Base-by-base conservation (phyloP, 2,113 vertebrate species). In the Baryphthengus martii region DNA sequence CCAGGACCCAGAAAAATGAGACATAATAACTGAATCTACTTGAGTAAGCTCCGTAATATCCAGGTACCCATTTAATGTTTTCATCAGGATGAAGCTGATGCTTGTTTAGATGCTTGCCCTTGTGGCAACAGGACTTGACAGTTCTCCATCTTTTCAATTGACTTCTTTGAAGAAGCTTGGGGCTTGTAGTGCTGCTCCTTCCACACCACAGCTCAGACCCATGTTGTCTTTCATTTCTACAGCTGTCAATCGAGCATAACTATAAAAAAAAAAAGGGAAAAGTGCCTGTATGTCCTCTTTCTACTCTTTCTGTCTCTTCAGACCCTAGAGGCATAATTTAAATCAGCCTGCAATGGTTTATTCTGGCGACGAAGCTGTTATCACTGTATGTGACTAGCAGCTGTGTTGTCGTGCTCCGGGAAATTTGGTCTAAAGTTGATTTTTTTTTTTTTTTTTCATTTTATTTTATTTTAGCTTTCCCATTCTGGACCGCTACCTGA, bases 401-500 rank as follows among this genome's bases (percentile, higher is more conserved):
- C 26, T 6, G 6, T 11, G 16, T 5, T 18, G 16, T 11, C 5
- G 13, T 14, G 45, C 29, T 37, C 11, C 12, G 5, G 26, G 13
- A 70, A 84, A 73, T 61, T 24, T 39, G 35, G 13, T 55, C 26
- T 35, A 20, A 28, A 2, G 20, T 9, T 19, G 24, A 16, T 61
- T n/a, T 0, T 13, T 52, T 53, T 35, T 29, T 16, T 37, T 66
- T 68, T 20, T 39, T 61, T 76, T 28, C 0, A 16, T 53, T 55
- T 37, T 26, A 23, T 39, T 68, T 71, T 17, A 24, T 45, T 86
- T 77, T 78, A 29, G 13, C 44, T 78, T 39, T n/a, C 42, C 17
- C 33, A 3, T 29, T 45, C 35, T 6, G 56, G 29, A 71, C 5
- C 0, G 1, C 40, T 6, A 18, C 42, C 21, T 5, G 25, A 33